Percentiles rank a stretch among this genome's conserved stretches.
Evolutionary conservation across 2,797 vertebrate species (phyloP).

Genomic region (Spea hammondii): DNA sequence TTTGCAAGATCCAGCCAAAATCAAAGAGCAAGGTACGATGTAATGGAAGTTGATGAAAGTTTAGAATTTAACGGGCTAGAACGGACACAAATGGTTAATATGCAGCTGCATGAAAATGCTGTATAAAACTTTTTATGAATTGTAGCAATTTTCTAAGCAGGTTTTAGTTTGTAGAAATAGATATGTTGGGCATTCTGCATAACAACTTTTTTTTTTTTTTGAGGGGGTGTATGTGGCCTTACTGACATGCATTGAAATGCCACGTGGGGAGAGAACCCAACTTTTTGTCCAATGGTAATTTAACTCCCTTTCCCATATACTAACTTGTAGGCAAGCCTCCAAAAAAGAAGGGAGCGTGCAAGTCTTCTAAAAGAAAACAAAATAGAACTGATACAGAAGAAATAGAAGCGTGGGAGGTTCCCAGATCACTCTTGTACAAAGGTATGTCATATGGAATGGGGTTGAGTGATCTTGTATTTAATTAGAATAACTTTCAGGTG

Average conservation of each 20-base stretch:
- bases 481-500: too few relatives aligned
- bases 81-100: not conserved
- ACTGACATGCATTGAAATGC: too few relatives aligned
- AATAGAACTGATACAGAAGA: conserved; percentile 57
- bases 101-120: too few relatives aligned
- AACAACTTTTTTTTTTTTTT: too few relatives aligned
- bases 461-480: too few relatives aligned
- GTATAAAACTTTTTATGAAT: not conserved
- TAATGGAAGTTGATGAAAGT: not conserved
- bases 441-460: conserved; percentile 46
- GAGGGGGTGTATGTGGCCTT: too few relatives aligned
- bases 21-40: conserved; percentile 61
- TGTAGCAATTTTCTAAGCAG: too few relatives aligned
- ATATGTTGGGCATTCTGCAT: too few relatives aligned
- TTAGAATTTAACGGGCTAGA: not conserved
- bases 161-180: too few relatives aligned
- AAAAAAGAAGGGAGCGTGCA: conserved; percentile 60
- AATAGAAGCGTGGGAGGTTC: conserved; percentile 54
- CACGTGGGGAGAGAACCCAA: too few relatives aligned
- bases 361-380: conserved; percentile 61
- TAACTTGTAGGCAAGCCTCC: conserved; percentile 32
- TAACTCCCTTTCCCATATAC: too few relatives aligned
- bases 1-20: conserved; percentile 52
- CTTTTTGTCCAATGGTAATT: too few relatives aligned
- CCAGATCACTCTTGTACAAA: conserved; percentile 48